A percentile compares a stretch with the other conserved stretches of the same genome.
Conservation (phyloP, 2,888 invertebrate genomes). For the Galeopsomyia nigrocyanea region DNA sequence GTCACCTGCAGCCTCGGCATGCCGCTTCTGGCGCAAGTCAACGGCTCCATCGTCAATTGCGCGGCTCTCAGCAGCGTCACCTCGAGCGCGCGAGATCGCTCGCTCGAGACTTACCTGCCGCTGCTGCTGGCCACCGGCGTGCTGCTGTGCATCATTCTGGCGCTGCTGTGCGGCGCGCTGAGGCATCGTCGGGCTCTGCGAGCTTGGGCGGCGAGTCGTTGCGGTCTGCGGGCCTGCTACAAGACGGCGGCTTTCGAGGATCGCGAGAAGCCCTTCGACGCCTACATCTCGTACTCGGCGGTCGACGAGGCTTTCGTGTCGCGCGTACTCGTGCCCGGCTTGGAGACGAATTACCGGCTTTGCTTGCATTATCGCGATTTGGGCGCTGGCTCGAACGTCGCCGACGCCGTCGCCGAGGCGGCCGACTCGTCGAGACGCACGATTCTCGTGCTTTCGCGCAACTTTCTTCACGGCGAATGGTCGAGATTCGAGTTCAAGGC, state of each 20-base stretch:
- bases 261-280: slow-evolving; percentile 88
- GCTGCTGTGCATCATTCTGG: slow-evolving; percentile 82
- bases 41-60: slow-evolving; percentile 85
- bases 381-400: slow-evolving; percentile 88
- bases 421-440: slow-evolving; percentile 92
- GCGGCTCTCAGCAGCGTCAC: slow-evolving; percentile 80
- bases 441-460: slow-evolving; percentile 90
- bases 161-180: slow-evolving; percentile 82
- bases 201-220: slow-evolving; percentile 89
- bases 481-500: slow-evolving; percentile 94
- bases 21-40: slow-evolving; percentile 78
- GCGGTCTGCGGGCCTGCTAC: slow-evolving; percentile 89
- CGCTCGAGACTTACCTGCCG: slow-evolving; percentile 87
- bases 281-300: slow-evolving; percentile 94
- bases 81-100: slow-evolving; percentile 81
- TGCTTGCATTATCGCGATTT: slow-evolving; percentile 94
- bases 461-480: slow-evolving; percentile 97
- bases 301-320: slow-evolving; percentile 93
- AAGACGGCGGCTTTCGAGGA: slow-evolving; percentile 85
- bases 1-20: slow-evolving; percentile 82
- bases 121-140: slow-evolving; percentile 83
- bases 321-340: slow-evolving; percentile 87
- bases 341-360: slow-evolving; percentile 88
- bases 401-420: slow-evolving; percentile 93
- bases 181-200: slow-evolving; percentile 86